phyloP scores from a whole-genome alignment of 2,888 invertebrate genomes.

The Pollenia labialis region DNA sequence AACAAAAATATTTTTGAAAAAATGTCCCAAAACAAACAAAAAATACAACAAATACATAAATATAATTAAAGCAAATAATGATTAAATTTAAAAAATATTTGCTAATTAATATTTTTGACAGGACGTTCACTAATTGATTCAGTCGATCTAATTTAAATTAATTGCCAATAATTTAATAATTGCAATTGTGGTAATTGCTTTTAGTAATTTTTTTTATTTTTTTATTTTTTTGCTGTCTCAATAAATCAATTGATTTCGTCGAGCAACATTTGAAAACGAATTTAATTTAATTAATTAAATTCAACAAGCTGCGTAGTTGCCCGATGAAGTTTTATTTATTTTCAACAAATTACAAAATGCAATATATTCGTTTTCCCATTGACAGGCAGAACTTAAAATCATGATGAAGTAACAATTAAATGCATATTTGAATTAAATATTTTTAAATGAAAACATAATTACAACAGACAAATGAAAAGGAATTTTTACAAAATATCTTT shows the following conservation, averaged over 20 bases:
- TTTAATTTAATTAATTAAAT: no score
- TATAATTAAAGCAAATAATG: neutral
- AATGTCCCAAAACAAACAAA: no score
- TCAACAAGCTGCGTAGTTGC: no score
- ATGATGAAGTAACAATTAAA: neutral
- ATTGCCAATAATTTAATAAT: slow-evolving; percentile 7
- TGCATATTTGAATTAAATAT: neutral
- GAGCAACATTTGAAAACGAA: neutral
- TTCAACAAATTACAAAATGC: no score
- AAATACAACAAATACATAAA: neutral
- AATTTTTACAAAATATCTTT: neutral
- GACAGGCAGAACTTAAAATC: neutral
- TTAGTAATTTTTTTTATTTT: neutral
- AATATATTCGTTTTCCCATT: slow-evolving; percentile 26
- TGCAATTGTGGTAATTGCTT: neutral
- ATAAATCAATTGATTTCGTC: neutral
- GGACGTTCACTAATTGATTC: neutral
- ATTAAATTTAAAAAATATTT: neutral
- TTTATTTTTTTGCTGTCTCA: neutral
- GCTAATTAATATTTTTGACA: neutral
- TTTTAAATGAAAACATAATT: neutral
- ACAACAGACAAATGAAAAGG: neutral
- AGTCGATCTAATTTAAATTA: neutral
- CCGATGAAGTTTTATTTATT: no score
- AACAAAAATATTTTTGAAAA: no score